phyloP scores from a whole-genome alignment of 2,888 invertebrate species.

The Bursaphelenchus okinawaensis region DNA sequence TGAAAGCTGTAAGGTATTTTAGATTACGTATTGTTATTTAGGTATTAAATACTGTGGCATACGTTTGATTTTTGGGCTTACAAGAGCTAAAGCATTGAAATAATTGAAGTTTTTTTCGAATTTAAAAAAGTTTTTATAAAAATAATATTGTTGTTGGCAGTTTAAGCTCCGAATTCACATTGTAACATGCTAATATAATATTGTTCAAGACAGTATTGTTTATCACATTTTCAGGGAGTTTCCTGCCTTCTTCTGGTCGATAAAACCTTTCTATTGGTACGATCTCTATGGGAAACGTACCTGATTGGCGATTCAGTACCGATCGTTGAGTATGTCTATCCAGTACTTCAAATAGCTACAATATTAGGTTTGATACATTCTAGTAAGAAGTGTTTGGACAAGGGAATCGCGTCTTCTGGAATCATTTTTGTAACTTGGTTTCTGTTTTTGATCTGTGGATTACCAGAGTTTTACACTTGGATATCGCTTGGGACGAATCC shows the following conservation, averaged over 20 bases:
- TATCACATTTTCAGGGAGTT: slow-evolving; percentile 9
- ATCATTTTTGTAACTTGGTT: slow-evolving; percentile 86
- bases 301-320: slow-evolving; percentile 34
- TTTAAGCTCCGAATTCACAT: too few relatives aligned
- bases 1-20: slow-evolving; percentile 37
- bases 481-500: slow-evolving; percentile 42
- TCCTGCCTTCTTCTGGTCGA: slow-evolving; percentile 30
- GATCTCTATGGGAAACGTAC: slow-evolving; percentile 39
- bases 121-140: too few relatives aligned
- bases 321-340: slow-evolving; percentile 41
- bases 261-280: slow-evolving; percentile 33
- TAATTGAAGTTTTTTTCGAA: neutral
- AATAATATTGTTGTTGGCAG: too few relatives aligned
- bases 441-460: slow-evolving; percentile 69
- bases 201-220: too few relatives aligned
- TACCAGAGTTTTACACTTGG: slow-evolving; percentile 59
- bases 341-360: slow-evolving; percentile 40
- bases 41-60: too few relatives aligned
- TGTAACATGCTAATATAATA: too few relatives aligned
- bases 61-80: too few relatives aligned
- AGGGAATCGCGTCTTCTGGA: slow-evolving; percentile 83
- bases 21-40: too few relatives aligned
- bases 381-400: slow-evolving; percentile 65
- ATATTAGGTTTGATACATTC: slow-evolving; percentile 33
- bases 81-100: too few relatives aligned